phyloP scores from a whole-genome alignment of 2,113 vertebrate species.

The Psephotus haematonotus region DNA sequence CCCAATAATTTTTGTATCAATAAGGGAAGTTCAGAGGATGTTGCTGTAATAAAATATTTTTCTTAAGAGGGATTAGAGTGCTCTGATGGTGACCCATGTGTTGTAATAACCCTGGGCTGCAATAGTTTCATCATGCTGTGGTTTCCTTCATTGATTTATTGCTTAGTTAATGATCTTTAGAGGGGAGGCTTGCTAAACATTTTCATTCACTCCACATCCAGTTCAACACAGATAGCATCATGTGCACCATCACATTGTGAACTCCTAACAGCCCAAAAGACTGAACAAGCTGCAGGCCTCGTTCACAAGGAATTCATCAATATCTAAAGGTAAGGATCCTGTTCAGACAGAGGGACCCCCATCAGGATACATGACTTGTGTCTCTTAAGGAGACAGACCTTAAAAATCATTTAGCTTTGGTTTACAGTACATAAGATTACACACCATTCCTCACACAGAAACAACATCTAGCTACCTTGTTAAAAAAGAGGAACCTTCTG shows the following conservation, averaged over 20 bases:
- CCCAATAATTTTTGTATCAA: not conserved
- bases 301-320: conserved; percentile 24
- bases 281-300: conserved; percentile 22
- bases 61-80: conserved; percentile 14
- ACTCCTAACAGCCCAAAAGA: not conserved
- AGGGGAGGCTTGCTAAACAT: conserved; percentile 53
- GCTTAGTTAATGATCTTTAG: conserved; percentile 33
- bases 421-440: not conserved
- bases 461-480: not conserved
- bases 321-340: not conserved
- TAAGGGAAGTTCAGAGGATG: conserved; percentile 13
- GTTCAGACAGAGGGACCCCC: not conserved
- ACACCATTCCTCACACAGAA: not conserved
- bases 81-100: conserved; percentile 49
- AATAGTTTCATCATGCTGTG: conserved; percentile 30
- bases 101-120: conserved; percentile 52
- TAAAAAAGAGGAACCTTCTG: not conserved
- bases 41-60: conserved; percentile 19
- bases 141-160: conserved; percentile 52
- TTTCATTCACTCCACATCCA: conserved; percentile 37
- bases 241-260: not conserved
- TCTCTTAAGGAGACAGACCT: not conserved
- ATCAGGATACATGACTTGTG: not conserved
- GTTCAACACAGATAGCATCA: not conserved
- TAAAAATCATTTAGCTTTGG: not conserved